Evolutionary conservation across 2,113 vertebrate species (phyloP).

Genomic region (Sturnus vulgaris): DNA sequence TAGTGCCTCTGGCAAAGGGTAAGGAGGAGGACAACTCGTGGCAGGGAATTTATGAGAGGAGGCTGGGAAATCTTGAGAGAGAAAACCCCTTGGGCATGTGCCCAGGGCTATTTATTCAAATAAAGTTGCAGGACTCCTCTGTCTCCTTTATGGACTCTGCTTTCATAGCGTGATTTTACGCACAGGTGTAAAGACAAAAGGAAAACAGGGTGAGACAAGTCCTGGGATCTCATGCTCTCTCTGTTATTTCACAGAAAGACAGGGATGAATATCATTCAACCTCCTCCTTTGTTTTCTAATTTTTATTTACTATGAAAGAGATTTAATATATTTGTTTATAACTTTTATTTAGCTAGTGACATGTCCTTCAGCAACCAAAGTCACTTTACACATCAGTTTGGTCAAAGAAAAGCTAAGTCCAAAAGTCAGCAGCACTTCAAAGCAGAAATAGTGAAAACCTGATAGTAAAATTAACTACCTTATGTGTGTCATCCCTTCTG

Average conservation of each 20-base stretch:
- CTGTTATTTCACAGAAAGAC: not conserved
- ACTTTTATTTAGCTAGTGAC: not conserved
- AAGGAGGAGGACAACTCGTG: rapidly evolving
- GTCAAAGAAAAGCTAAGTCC: not conserved
- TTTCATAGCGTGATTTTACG: rapidly evolving
- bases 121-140: not conserved
- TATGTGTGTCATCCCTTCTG: not conserved
- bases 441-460: not conserved
- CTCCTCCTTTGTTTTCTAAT: not conserved
- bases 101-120: not conserved
- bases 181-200: not conserved
- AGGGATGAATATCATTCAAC: not conserved
- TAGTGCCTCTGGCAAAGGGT: too few relatives aligned
- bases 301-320: not conserved
- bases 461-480: not conserved
- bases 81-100: rapidly evolving
- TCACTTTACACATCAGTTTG: not conserved
- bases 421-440: not conserved
- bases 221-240: rapidly evolving
- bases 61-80: rapidly evolving
- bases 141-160: not conserved
- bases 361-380: not conserved
- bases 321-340: not conserved
- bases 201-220: not conserved
- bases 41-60: not conserved